Percentiles rank a stretch among this genome's conserved stretches.
These are phyloP conservation scores for Coelinius sp. DNA, from an alignment of 2,888 invertebrate species.

Conservation along the genomic window DNA sequence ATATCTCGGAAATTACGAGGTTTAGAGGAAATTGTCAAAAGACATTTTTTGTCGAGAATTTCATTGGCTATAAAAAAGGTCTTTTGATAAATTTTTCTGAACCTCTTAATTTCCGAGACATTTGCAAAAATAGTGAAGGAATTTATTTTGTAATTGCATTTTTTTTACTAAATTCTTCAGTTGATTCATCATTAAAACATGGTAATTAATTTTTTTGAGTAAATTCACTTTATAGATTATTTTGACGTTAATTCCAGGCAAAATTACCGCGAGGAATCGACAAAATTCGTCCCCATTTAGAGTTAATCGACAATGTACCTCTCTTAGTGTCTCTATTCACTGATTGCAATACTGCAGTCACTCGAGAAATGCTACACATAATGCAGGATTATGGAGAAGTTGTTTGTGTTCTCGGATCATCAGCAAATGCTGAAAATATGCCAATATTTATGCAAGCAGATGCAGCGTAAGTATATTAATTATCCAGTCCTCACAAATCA, in stretches of 20 bases:
- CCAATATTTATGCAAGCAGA: conserved; percentile 95
- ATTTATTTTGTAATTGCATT: background rate
- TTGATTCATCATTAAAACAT: no score
- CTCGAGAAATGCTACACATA: conserved; percentile 92
- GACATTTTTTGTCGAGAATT: no score
- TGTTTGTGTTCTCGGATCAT: conserved; percentile 93
- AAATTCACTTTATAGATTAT: no score
- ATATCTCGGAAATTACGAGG: no score
- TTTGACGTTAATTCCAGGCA: conserved; percentile 74
- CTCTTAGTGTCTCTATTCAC: conserved; percentile 97
- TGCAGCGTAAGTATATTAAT: conserved; percentile 68
- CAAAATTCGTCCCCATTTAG: conserved; percentile 95
- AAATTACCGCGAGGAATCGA: conserved; percentile 97
- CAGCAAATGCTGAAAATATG: conserved; percentile 91
- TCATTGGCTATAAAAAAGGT: no score
- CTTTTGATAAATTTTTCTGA: no score
- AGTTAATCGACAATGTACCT: conserved; percentile 97
- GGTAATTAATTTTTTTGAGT: no score
- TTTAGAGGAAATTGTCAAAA: no score
- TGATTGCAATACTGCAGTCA: conserved; percentile 94
- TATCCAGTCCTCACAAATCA: background rate
- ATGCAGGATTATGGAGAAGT: conserved; percentile 98
- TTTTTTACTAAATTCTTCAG: background rate
- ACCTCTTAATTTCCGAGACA: no score
- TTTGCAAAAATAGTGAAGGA: no score